Evolutionary conservation across 2,113 vertebrate species (phyloP).

Genomic region (Crypturellus undulatus): DNA sequence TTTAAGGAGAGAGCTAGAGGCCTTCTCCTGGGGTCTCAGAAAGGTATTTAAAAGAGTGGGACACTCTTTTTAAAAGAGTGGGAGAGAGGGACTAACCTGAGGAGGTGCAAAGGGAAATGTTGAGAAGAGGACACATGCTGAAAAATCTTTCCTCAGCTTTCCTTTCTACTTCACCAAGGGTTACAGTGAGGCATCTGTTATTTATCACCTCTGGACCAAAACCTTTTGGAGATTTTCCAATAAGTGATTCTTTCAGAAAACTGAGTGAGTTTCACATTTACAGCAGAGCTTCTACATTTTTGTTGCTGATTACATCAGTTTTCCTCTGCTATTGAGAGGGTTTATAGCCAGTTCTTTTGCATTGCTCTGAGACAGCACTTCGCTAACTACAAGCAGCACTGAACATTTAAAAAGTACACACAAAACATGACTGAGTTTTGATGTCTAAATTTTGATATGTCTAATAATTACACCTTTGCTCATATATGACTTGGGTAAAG

Average conservation of each 20-base stretch:
- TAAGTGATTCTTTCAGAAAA: background rate
- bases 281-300: background rate
- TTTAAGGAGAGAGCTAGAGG: background rate
- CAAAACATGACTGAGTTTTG: background rate
- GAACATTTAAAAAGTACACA: background rate
- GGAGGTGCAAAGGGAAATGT: background rate
- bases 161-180: background rate
- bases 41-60: background rate
- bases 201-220: background rate
- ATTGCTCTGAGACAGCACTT: background rate
- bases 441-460: background rate
- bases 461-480: background rate
- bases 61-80: too few relatives aligned
- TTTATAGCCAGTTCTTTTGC: background rate
- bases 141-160: background rate
- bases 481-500: fast-evolving
- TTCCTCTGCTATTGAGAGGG: background rate
- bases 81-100: background rate
- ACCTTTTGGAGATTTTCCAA: background rate
- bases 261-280: background rate
- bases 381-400: background rate
- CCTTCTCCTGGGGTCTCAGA: background rate
- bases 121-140: background rate
- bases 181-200: background rate
- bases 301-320: background rate